Conservation (phyloP, 64 coral and sea anemone species). For the Pocillopora damicornis region DNA sequence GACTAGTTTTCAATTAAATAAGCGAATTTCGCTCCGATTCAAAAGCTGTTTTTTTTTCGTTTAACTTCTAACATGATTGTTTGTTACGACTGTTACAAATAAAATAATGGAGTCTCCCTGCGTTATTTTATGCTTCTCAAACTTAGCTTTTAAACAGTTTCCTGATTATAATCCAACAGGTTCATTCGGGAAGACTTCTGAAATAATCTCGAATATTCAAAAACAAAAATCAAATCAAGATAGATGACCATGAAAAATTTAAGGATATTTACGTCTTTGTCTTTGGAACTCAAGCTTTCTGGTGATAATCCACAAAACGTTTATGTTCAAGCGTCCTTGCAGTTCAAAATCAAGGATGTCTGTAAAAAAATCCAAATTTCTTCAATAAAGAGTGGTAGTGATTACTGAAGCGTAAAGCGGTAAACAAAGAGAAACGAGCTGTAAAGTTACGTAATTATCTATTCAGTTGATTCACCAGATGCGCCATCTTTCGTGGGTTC, state of each 20-base stretch:
- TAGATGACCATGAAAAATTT: neutral
- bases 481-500: neutral
- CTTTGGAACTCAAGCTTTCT: neutral
- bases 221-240: neutral
- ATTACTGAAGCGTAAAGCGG: neutral
- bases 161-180: too few relatives aligned
- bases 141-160: too few relatives aligned
- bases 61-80: too few relatives aligned
- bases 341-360: neutral
- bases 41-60: too few relatives aligned
- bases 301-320: neutral
- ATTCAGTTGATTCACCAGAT: neutral
- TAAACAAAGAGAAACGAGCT: neutral
- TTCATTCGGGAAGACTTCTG: too few relatives aligned
- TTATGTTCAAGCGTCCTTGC: neutral
- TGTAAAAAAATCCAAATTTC: neutral
- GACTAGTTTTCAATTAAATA: neutral
- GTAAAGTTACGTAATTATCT: neutral
- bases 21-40: neutral
- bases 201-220: neutral
- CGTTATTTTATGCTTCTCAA: too few relatives aligned
- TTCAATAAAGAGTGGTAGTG: neutral
- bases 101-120: too few relatives aligned
- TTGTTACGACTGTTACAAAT: too few relatives aligned
- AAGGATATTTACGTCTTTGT: neutral